phyloP scores from a whole-genome alignment of 1,140 invertebrate genomes.

The Aricia agestis region DNA sequence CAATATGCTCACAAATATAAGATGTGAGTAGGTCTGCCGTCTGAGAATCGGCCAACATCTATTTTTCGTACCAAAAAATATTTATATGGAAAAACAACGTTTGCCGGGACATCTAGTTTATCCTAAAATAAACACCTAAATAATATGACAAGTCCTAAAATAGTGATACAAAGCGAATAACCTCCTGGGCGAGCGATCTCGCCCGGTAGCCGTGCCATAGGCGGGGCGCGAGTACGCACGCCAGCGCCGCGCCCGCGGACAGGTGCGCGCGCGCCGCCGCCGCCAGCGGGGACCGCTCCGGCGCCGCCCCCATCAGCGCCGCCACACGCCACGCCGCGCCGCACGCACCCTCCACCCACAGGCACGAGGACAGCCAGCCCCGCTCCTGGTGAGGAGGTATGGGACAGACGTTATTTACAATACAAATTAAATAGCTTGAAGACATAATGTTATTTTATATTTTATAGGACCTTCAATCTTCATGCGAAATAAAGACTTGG shows the following conservation, averaged over 20 bases:
- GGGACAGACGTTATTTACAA: not conserved
- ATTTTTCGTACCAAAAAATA: no score
- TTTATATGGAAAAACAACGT: no score
- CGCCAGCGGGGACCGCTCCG: slow-evolving; percentile 49
- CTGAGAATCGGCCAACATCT: no score
- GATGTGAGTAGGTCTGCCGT: no score
- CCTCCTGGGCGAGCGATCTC: slow-evolving; percentile 80
- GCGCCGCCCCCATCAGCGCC: slow-evolving; percentile 45
- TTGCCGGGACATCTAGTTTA: no score
- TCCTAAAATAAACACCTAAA: no score
- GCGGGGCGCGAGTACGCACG: slow-evolving; percentile 87
- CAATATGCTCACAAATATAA: no score
- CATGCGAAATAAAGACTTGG: no score
- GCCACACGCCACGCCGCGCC: slow-evolving; percentile 55
- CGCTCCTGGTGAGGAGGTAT: slow-evolving; percentile 80
- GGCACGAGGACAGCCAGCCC: slow-evolving; percentile 84
- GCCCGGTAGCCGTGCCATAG: slow-evolving; percentile 82
- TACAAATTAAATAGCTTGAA: no score
- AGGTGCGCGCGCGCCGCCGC: slow-evolving; percentile 81
- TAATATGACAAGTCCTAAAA: no score
- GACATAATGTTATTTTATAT: no score
- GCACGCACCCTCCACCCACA: slow-evolving; percentile 86
- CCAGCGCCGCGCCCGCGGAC: slow-evolving; percentile 84
- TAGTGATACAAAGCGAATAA: not conserved
- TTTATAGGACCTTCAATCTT: no score